Percentiles rank a stretch among this genome's conserved stretches.
phyloP scores from a whole-genome alignment of 2,113 vertebrate species.

The Albula glossodonta region DNA sequence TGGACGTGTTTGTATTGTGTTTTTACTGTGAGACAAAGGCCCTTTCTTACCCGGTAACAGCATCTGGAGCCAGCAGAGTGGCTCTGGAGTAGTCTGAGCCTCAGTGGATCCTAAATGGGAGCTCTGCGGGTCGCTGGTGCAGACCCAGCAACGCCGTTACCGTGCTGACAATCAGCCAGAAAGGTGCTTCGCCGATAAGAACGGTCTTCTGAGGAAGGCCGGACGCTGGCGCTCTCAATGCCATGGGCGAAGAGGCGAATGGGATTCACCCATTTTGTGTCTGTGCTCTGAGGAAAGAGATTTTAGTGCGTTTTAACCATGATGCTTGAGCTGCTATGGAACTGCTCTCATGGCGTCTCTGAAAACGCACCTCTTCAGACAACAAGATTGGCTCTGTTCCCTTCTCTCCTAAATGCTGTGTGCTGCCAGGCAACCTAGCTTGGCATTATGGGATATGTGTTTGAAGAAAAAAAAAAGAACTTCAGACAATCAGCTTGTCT shows the following conservation, averaged over 20 bases:
- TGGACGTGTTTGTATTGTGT: constrained; percentile 43
- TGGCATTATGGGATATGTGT: background rate
- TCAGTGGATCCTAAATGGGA: constrained; percentile 23
- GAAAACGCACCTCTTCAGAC: background rate
- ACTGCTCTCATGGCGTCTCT: background rate
- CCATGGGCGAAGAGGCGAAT: background rate
- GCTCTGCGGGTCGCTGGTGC: constrained; percentile 44
- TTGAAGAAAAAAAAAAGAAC: no score
- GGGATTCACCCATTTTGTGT: background rate
- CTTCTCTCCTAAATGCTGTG: background rate
- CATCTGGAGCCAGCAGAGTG: constrained; percentile 65
- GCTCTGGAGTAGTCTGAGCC: constrained; percentile 56
- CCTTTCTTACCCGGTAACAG: constrained; percentile 66
- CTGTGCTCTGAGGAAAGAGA: background rate
- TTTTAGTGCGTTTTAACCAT: no score
- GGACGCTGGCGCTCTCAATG: constrained; percentile 12
- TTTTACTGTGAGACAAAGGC: constrained; percentile 51
- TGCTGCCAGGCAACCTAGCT: background rate
- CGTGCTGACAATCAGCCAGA: constrained; percentile 57
- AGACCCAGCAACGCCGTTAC: constrained; percentile 49
- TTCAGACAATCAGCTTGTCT: no score
- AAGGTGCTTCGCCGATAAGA: constrained; percentile 53
- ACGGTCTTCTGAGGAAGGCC: constrained; percentile 47
- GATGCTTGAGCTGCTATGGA: background rate
- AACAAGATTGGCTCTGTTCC: background rate